A percentile compares a stretch with the other conserved stretches of the same genome.
phyloP scores from a whole-genome alignment of 2,888 invertebrate species.

The Oasisia sp. region DNA sequence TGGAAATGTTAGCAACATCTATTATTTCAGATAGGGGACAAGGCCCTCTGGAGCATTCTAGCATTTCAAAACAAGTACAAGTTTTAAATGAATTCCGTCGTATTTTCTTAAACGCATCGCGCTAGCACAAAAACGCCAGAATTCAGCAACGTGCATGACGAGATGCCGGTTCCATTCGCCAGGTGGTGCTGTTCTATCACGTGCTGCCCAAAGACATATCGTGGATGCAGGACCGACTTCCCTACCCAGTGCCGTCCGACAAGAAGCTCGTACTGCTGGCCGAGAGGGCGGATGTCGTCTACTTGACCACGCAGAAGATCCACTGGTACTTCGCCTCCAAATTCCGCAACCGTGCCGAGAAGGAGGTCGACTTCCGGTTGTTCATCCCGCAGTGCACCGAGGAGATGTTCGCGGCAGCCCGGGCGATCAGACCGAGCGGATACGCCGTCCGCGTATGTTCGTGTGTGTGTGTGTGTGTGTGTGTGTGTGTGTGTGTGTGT shows the following conservation, averaged over 20 bases:
- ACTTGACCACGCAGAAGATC: slow-evolving; percentile 41
- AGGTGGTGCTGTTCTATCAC: slow-evolving; percentile 44
- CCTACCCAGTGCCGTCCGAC: slow-evolving; percentile 33
- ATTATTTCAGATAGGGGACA: no score
- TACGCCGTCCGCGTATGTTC: neutral
- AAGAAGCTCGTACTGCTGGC: slow-evolving; percentile 35
- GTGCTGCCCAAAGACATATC: slow-evolving; percentile 39
- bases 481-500: neutral
- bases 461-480: neutral
- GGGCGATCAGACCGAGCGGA: neutral
- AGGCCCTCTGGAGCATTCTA: no score
- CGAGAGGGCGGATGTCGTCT: slow-evolving; percentile 40
- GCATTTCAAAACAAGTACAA: no score
- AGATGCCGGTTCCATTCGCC: neutral
- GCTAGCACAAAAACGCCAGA: no score
- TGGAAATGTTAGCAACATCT: no score
- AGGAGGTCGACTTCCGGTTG: slow-evolving; percentile 38
- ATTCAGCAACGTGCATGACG: neutral
- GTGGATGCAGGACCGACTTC: slow-evolving; percentile 33
- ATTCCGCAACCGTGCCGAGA: slow-evolving; percentile 39
- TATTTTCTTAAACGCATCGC: no score
- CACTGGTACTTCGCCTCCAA: slow-evolving; percentile 41
- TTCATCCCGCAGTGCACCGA: slow-evolving; percentile 39
- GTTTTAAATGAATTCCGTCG: no score
- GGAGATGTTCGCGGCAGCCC: slow-evolving; percentile 37